These are phyloP conservation scores for Procambarus clarkii DNA, from an alignment of 1,140 invertebrate species.

Conservation along the genomic window DNA sequence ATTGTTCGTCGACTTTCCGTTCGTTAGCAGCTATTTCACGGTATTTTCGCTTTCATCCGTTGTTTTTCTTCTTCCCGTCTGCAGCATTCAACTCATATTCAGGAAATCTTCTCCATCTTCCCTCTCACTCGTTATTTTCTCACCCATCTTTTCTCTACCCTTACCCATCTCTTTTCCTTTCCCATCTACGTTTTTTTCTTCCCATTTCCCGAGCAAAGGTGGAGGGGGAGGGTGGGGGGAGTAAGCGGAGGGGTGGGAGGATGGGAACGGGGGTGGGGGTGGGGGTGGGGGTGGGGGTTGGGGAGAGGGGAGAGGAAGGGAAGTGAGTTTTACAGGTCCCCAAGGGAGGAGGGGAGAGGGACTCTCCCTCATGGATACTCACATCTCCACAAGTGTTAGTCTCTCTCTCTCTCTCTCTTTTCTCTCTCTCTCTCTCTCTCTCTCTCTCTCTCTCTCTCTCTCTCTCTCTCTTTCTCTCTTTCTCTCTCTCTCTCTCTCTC, in stretches of 20 bases:
- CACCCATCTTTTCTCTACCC: not conserved
- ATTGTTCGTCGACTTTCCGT: too few species aligned
- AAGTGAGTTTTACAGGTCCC: conserved; percentile 47
- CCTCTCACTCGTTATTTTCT: not conserved
- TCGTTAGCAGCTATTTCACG: too few species aligned
- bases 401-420: conserved; percentile 1
- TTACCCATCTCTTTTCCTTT: not conserved
- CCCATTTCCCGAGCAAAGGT: too few species aligned
- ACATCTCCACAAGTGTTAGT: conserved; percentile 44
- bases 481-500: not conserved
- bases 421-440: not conserved
- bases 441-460: not conserved
- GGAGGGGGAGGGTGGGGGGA: too few species aligned
- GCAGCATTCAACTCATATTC: too few species aligned
- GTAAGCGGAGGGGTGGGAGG: too few species aligned
- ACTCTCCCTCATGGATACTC: conserved; percentile 38
- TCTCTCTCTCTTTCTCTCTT: not conserved
- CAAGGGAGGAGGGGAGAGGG: conserved; percentile 42
- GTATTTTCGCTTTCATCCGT: too few species aligned
- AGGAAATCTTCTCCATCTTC: not conserved
- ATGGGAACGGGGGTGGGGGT: too few species aligned
- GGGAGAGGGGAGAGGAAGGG: not conserved
- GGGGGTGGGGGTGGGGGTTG: not conserved
- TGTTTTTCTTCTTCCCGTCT: too few species aligned
- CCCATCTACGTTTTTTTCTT: not conserved